These are phyloP conservation scores for Prietella phreatophila DNA, from an alignment of 2,113 vertebrate species.

Conservation along the genomic window DNA sequence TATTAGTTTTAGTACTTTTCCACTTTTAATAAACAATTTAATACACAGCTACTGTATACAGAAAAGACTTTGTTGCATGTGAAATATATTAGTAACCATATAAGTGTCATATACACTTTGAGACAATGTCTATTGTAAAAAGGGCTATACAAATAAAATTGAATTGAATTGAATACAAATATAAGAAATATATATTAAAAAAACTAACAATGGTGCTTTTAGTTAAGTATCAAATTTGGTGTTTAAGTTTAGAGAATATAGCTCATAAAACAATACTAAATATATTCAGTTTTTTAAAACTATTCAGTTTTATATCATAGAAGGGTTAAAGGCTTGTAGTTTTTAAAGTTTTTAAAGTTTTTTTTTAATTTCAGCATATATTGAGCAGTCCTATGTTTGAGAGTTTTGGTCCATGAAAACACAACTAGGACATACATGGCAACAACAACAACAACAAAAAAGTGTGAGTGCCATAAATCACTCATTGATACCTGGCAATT, in stretches of 20 bases:
- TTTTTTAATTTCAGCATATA: background rate
- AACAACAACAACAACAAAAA: background rate
- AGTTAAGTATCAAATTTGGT: too few species aligned
- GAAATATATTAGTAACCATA: too few species aligned
- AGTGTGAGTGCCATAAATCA: constrained; percentile 31
- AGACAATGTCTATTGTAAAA: too few species aligned
- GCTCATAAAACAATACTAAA: background rate
- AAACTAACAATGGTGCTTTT: too few species aligned
- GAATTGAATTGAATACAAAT: too few species aligned
- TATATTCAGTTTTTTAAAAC: too few species aligned
- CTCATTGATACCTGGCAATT: constrained; percentile 4
- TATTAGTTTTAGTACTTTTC: background rate
- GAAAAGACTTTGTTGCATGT: too few species aligned
- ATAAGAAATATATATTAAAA: too few species aligned
- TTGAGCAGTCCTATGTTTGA: constrained; percentile 38
- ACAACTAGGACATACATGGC: constrained; percentile 29
- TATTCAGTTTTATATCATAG: background rate
- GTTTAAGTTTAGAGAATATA: background rate
- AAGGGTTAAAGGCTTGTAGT: background rate
- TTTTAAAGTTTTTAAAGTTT: background rate
- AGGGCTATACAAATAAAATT: too few species aligned
- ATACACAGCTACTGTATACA: background rate
- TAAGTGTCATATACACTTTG: too few species aligned
- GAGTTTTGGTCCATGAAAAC: constrained; percentile 53
- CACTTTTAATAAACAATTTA: background rate